These are phyloP conservation scores for Hydropotes inermis DNA, from an alignment of 2,113 vertebrate species.

Conservation along the genomic window DNA sequence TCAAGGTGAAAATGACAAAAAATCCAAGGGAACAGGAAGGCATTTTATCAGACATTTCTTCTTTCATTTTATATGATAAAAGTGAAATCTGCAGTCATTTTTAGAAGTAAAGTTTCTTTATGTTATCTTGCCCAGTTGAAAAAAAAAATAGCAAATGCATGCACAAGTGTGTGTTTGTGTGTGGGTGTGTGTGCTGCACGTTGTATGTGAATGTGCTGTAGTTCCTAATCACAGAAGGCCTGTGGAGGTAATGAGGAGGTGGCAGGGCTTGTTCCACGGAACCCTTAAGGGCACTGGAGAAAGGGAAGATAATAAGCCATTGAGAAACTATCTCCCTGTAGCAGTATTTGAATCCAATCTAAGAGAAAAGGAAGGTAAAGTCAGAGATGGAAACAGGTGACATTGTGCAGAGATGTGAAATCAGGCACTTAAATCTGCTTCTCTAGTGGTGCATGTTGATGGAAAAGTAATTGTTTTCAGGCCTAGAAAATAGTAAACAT, in stretches of 20 bases:
- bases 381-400: neutral
- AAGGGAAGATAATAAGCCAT: constrained; percentile 46
- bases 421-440: neutral
- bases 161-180: neutral
- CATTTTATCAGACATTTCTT: neutral
- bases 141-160: neutral
- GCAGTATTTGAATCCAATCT: constrained; percentile 38
- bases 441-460: neutral
- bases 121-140: neutral
- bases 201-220: neutral
- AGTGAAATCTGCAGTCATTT: neutral
- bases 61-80: constrained; percentile 21
- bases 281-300: constrained; percentile 26
- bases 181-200: neutral
- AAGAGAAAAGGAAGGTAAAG: constrained; percentile 7
- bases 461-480: neutral
- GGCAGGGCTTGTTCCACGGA: neutral
- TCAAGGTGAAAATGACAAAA: constrained; percentile 23
- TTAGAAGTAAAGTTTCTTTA: neutral
- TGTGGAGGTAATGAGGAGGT: neutral
- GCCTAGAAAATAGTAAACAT: neutral
- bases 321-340: neutral
- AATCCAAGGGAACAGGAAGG: neutral
- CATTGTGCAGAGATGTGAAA: neutral
- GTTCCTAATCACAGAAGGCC: neutral